Evolutionary conservation across 1,140 invertebrate genomes (phyloP).

Genomic region (Brachionus paranguensis): DNA sequence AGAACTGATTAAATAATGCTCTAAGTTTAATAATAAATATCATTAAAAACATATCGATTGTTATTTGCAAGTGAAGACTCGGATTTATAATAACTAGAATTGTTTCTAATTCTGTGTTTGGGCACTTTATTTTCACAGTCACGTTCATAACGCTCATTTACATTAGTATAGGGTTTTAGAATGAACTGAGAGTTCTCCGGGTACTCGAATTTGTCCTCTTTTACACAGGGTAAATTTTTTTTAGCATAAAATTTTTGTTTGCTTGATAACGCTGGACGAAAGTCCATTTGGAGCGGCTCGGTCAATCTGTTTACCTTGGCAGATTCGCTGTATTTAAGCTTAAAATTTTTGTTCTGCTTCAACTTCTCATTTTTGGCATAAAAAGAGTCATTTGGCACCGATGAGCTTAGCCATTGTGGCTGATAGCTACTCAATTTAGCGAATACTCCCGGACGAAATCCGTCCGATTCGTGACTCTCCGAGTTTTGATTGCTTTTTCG

Average conservation of each 20-base stretch:
- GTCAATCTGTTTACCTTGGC: not conserved
- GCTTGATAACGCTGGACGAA: not conserved
- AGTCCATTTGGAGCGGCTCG: not conserved
- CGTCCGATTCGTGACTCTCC: not conserved
- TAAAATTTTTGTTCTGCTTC: not conserved
- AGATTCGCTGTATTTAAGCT: not conserved
- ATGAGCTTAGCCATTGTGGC: not conserved
- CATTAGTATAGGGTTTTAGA: not conserved
- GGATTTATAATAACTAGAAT: not conserved
- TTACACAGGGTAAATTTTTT: constrained; percentile 3
- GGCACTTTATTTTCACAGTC: not conserved
- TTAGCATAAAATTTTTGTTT: not conserved
- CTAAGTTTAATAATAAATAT: constrained; percentile 20
- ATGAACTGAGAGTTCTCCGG: constrained; percentile 5
- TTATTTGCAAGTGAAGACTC: not conserved
- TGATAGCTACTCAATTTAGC: constrained; percentile 10
- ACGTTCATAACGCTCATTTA: not conserved
- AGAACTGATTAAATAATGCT: not conserved
- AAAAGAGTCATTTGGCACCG: not conserved
- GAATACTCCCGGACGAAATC: not conserved
- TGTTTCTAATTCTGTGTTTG: not conserved
- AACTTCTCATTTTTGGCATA: not conserved
- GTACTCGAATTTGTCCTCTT: not conserved
- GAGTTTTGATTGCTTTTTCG: not conserved
- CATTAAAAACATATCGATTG: not conserved